Evolutionary conservation across 2,888 invertebrate genomes (phyloP).

Genomic region (Lepidonotus clava): DNA sequence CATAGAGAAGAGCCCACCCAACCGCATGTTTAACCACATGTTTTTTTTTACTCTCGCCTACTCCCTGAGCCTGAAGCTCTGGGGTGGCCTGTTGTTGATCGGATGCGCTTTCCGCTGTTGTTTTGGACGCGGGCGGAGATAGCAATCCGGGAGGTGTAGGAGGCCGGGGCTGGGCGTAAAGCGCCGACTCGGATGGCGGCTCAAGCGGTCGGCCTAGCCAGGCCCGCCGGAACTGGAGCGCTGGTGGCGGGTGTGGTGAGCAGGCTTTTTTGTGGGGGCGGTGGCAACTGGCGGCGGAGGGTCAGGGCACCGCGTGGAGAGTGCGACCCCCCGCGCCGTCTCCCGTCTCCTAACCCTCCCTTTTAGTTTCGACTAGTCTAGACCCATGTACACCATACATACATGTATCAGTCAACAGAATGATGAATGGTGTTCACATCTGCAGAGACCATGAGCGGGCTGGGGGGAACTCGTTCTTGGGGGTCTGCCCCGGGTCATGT

Average conservation of each 20-base stretch:
- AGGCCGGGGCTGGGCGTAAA: not conserved
- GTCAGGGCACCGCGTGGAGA: not conserved
- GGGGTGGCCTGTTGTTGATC: constrained; percentile 19
- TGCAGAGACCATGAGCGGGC: not conserved
- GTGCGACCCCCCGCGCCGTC: not conserved
- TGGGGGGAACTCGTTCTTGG: too few relatives aligned
- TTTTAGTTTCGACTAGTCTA: not conserved
- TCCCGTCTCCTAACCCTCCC: not conserved
- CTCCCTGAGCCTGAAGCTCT: not conserved
- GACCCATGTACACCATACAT: too few relatives aligned
- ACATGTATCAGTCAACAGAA: not conserved
- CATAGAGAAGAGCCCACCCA: too few relatives aligned
- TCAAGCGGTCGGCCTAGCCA: not conserved
- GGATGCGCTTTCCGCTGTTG: constrained; percentile 17
- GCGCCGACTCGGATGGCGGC: not conserved
- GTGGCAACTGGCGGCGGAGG: not conserved
- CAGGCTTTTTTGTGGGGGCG: not conserved
- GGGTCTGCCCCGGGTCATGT: not conserved
- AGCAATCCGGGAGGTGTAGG: not conserved
- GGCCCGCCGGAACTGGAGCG: not conserved
- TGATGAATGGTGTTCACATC: not conserved
- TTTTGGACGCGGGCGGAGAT: not conserved
- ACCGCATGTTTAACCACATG: not conserved
- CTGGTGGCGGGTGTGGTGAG: not conserved
- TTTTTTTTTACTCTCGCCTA: not conserved